These are phyloP conservation scores for Ligdia adustata DNA, from an alignment of 2,888 invertebrate species.

Conservation along the genomic window DNA sequence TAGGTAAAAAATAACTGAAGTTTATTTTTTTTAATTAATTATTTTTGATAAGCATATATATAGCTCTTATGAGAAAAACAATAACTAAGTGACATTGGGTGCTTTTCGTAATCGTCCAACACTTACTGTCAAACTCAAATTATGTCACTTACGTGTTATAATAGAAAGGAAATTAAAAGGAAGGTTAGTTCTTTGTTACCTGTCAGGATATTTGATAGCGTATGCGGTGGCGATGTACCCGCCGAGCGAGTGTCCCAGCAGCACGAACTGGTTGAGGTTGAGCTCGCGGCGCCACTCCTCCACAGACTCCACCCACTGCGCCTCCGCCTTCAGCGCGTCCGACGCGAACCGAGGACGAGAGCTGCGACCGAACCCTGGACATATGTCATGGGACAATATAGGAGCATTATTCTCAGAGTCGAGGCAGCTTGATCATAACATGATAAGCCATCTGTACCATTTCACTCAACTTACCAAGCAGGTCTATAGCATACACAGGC, in stretches of 20 bases:
- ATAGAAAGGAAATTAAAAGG: neutral
- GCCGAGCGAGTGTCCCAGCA: slow-evolving; percentile 97
- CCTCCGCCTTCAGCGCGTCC: slow-evolving; percentile 91
- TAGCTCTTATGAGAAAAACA: too few relatives aligned
- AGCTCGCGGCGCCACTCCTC: slow-evolving; percentile 98
- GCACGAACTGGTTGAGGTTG: slow-evolving; percentile 92
- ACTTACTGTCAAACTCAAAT: too few relatives aligned
- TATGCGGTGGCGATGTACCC: slow-evolving; percentile 97
- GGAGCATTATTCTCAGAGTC: too few relatives aligned
- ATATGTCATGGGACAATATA: too few relatives aligned
- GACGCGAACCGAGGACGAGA: slow-evolving; percentile 93
- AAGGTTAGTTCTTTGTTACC: slow-evolving; percentile 53
- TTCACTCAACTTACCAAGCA: slow-evolving; percentile 81
- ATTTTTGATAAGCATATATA: too few relatives aligned
- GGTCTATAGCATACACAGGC: slow-evolving; percentile 96
- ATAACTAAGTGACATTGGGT: too few relatives aligned
- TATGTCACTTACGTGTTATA: too few relatives aligned
- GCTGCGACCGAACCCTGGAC: slow-evolving; percentile 96
- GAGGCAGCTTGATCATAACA: too few relatives aligned
- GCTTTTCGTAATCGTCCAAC: too few relatives aligned
- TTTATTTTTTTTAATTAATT: too few relatives aligned
- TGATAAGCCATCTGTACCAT: slow-evolving; percentile 10
- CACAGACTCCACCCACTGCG: slow-evolving; percentile 94
- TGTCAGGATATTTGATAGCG: slow-evolving; percentile 92
- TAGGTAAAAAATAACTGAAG: too few relatives aligned